Conservation (phyloP, 2,113 vertebrate genomes). For the Microtus montanus region DNA sequence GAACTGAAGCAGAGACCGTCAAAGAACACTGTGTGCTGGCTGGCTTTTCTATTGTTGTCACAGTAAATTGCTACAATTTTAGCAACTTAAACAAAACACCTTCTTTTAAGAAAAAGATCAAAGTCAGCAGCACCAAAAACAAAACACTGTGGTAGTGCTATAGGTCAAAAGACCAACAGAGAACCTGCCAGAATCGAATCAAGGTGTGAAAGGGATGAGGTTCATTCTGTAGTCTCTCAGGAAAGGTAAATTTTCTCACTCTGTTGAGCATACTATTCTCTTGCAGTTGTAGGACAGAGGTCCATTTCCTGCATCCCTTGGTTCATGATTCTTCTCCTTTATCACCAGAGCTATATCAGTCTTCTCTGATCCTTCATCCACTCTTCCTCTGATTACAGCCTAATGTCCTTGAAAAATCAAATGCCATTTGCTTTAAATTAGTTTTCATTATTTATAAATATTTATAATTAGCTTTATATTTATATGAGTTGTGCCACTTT, state of each 20-base stretch:
- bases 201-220: background rate
- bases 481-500: no score
- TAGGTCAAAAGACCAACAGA: background rate
- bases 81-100: background rate
- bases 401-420: background rate
- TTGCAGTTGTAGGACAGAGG: background rate
- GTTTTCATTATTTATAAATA: background rate
- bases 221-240: background rate
- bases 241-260: background rate
- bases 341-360: background rate
- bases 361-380: background rate
- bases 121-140: background rate
- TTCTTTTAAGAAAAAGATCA: background rate
- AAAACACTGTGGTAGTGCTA: background rate
- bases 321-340: background rate
- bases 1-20: background rate
- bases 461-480: no score
- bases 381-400: background rate
- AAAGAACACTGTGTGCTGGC: background rate
- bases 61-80: background rate
- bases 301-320: background rate
- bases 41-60: background rate
- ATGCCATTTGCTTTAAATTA: background rate
- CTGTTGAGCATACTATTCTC: background rate
- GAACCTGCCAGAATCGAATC: background rate